Conservation (phyloP, 2,113 vertebrate species). For the Pelecanus crispus region DNA sequence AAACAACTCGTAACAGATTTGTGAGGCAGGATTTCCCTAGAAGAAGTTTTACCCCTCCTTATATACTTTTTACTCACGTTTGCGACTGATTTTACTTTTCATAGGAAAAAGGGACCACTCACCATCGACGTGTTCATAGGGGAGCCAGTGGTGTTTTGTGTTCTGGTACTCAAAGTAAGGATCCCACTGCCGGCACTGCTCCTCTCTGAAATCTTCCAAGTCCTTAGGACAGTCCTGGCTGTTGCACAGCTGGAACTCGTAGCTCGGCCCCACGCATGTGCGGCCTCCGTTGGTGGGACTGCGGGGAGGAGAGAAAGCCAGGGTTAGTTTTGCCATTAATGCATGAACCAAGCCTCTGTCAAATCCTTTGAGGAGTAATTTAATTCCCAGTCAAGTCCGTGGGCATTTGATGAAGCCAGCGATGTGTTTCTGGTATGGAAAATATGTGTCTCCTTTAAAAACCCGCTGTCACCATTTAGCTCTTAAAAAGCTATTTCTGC, state of each 20-base stretch:
- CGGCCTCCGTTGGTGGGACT: slow-evolving; percentile 93
- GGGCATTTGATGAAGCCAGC: not conserved
- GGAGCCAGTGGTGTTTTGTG: slow-evolving; percentile 90
- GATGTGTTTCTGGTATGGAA: not conserved
- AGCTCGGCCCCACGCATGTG: slow-evolving; percentile 81
- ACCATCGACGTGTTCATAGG: slow-evolving; percentile 92
- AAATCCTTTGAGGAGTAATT: not conserved
- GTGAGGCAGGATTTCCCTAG: not conserved
- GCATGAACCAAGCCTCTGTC: not conserved
- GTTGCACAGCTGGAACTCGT: slow-evolving; percentile 94
- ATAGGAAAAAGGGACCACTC: slow-evolving; percentile 27
- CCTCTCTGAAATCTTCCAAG: slow-evolving; percentile 86
- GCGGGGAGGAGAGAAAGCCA: not conserved
- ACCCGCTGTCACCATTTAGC: rapidly evolving
- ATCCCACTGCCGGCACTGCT: slow-evolving; percentile 88
- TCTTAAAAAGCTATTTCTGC: not conserved
- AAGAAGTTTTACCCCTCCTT: not conserved
- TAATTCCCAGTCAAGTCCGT: not conserved
- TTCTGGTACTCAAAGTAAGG: slow-evolving; percentile 85
- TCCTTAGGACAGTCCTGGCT: slow-evolving; percentile 84
- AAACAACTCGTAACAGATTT: not conserved
- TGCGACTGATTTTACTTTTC: not conserved
- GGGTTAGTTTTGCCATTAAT: not conserved
- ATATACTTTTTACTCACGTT: not conserved
- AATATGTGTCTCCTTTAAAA: not conserved